Percentiles rank a stretch among this genome's conserved stretches.
Evolutionary conservation across 1,140 invertebrate genomes (phyloP).

Genomic region (Frieseomelitta varia): DNA sequence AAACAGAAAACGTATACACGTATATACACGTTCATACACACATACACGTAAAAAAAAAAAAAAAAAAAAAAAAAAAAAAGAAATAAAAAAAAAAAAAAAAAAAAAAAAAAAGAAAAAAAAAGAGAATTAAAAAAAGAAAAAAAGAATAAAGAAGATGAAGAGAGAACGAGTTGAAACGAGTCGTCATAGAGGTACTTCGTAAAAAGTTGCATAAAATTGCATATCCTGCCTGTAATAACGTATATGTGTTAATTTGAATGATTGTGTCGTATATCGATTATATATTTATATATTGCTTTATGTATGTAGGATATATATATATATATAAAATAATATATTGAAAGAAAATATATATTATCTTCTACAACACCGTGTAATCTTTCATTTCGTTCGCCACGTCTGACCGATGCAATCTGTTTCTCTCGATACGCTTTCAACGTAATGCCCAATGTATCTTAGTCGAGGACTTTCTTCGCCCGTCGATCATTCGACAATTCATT

Average conservation of each 20-base stretch:
- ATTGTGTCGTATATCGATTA: conserved; percentile 73
- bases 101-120: not conserved
- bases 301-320: conserved; percentile 72
- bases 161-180: conserved; percentile 37
- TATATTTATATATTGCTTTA: conserved; percentile 72
- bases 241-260: conserved; percentile 67
- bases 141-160: not conserved
- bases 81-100: not conserved
- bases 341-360: conserved; percentile 71
- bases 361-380: conserved; percentile 65
- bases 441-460: not conserved
- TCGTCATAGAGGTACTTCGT: conserved; percentile 60
- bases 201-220: conserved; percentile 68
- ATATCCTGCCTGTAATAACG: conserved; percentile 68
- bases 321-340: conserved; percentile 63
- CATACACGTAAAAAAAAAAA: not conserved
- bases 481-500: not conserved
- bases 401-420: conserved; percentile 56
- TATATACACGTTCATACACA: not conserved
- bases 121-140: not conserved
- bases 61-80: not conserved
- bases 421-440: conserved; percentile 18
- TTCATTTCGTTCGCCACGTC: conserved; percentile 46
- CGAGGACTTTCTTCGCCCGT: not conserved
- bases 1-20: not conserved